phyloP scores from a whole-genome alignment of 2,113 vertebrate genomes.

The Odobenus rosmarus region DNA sequence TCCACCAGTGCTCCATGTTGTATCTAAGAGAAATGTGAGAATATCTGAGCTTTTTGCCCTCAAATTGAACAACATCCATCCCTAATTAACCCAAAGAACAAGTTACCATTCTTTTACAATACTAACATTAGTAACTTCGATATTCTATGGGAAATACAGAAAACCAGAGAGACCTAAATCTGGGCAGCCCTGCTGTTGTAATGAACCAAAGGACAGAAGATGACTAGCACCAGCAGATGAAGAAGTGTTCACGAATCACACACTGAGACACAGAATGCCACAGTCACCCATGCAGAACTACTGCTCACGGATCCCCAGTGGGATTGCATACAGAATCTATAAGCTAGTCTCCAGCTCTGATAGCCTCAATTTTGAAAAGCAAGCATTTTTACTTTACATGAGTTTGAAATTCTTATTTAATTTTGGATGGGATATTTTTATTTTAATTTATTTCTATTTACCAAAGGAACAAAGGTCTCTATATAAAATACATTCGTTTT shows the following conservation, averaged over 20 bases:
- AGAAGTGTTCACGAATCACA: neutral
- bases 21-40: neutral
- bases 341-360: neutral
- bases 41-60: neutral
- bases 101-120: neutral
- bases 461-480: neutral
- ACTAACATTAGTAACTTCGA: neutral
- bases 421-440: neutral
- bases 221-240: neutral
- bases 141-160: neutral
- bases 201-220: neutral
- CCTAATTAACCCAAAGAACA: neutral
- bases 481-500: neutral
- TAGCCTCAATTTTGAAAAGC: neutral
- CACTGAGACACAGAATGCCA: neutral
- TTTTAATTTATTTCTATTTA: neutral
- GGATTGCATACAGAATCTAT: accelerated
- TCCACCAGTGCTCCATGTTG: neutral
- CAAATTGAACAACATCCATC: neutral
- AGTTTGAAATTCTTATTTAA: neutral
- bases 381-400: neutral
- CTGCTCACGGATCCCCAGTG: accelerated
- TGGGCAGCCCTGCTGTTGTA: neutral
- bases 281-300: accelerated
- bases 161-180: neutral